phyloP scores from a whole-genome alignment of 2,113 vertebrate species.

The Cettia cetti region DNA sequence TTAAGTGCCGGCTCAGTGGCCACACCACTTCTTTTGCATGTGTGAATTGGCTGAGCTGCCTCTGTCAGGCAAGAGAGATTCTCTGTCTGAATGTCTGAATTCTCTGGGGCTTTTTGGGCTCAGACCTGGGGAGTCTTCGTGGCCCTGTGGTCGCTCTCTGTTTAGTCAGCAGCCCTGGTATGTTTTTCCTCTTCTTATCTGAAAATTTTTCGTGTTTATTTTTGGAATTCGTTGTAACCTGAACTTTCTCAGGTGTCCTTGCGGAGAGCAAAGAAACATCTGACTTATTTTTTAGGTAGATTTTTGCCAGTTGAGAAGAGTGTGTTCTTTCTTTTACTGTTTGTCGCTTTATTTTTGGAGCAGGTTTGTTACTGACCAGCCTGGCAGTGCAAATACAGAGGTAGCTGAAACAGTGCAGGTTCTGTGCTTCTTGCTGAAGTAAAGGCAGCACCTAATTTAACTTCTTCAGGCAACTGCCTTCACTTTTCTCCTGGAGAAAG shows the following conservation, averaged over 20 bases:
- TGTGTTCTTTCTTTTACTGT: slow-evolving; percentile 32
- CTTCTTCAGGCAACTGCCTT: background rate
- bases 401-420: background rate
- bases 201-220: background rate
- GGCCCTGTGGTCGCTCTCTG: background rate
- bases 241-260: background rate
- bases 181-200: slow-evolving; percentile 42
- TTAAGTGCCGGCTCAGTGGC: background rate
- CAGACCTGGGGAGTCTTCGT: background rate
- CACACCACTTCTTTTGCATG: background rate
- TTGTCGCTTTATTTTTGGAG: slow-evolving; percentile 66
- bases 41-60: background rate
- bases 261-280: background rate
- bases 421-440: background rate
- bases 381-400: slow-evolving; percentile 47
- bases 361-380: background rate
- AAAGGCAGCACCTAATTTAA: background rate
- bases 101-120: background rate
- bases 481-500: background rate
- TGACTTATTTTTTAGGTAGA: background rate
- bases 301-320: slow-evolving; percentile 26
- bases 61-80: background rate
- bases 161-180: background rate
- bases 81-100: background rate
- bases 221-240: slow-evolving; percentile 1